phyloP scores from a whole-genome alignment of 2,797 vertebrate genomes.

The Limnodromus scolopaceus region DNA sequence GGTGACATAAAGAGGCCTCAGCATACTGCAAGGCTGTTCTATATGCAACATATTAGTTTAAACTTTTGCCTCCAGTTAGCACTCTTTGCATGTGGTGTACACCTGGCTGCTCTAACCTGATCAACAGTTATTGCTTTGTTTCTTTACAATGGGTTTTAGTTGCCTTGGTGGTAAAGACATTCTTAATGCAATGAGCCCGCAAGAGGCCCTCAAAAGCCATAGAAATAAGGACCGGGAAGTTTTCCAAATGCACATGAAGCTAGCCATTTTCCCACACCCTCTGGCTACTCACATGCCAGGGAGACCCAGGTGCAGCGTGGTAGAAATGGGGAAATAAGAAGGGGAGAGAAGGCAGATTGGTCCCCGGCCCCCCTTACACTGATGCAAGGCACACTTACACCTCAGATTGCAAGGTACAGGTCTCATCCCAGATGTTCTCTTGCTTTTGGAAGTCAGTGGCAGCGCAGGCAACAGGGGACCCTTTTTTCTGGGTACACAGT shows the following conservation, averaged over 20 bases:
- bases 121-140: background rate
- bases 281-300: background rate
- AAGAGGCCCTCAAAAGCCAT: background rate
- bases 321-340: background rate
- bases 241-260: background rate
- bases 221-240: background rate
- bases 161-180: background rate
- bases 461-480: background rate
- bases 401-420: background rate
- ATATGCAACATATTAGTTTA: background rate
- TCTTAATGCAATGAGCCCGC: background rate
- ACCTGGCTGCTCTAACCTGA: conserved; percentile 5
- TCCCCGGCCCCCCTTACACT: fast-evolving
- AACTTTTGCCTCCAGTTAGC: background rate
- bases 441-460: background rate
- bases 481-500: background rate
- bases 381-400: background rate
- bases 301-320: background rate
- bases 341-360: background rate
- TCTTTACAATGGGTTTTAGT: background rate
- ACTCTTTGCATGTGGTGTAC: background rate
- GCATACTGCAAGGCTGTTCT: background rate
- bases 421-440: background rate
- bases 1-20: background rate
- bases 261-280: background rate